Conservation (phyloP, 2,797 vertebrate genomes). For the Prunella strophiata region DNA sequence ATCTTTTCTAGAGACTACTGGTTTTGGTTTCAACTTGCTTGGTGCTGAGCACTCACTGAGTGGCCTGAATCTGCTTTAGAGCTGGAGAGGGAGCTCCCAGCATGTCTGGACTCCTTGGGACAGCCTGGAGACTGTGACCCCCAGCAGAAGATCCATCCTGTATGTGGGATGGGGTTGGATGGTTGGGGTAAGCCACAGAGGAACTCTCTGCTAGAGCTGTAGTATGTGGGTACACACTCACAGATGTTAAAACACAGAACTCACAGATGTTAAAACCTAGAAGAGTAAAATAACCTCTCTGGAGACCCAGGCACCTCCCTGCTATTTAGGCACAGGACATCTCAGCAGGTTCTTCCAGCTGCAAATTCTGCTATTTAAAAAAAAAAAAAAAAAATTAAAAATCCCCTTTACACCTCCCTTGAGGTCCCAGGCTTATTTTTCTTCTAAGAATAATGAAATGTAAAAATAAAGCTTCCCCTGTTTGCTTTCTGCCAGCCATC, state of each 20-base stretch:
- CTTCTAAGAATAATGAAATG: conserved; percentile 64
- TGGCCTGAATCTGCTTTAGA: neutral
- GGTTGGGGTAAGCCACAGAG: neutral
- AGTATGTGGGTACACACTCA: neutral
- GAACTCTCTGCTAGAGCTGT: neutral
- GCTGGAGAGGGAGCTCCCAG: neutral
- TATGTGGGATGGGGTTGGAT: neutral
- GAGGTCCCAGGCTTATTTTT: conserved; percentile 36
- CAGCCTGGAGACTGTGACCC: neutral
- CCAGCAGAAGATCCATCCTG: neutral
- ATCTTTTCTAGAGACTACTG: neutral
- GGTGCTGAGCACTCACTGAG: neutral
- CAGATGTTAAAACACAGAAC: neutral
- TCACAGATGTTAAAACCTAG: neutral
- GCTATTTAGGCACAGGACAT: neutral
- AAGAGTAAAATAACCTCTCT: neutral
- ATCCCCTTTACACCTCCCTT: neutral
- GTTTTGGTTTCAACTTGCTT: neutral
- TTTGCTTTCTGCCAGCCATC: conserved; percentile 22
- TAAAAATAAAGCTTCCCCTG: conserved; percentile 66
- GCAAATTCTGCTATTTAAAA: neutral
- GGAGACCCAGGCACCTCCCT: neutral
- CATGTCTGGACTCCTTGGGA: neutral
- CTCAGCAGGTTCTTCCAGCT: neutral
- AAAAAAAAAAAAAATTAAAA: neutral